These are phyloP conservation scores for Aphaenogaster rudis DNA, from an alignment of 1,140 invertebrate genomes.

Conservation along the genomic window DNA sequence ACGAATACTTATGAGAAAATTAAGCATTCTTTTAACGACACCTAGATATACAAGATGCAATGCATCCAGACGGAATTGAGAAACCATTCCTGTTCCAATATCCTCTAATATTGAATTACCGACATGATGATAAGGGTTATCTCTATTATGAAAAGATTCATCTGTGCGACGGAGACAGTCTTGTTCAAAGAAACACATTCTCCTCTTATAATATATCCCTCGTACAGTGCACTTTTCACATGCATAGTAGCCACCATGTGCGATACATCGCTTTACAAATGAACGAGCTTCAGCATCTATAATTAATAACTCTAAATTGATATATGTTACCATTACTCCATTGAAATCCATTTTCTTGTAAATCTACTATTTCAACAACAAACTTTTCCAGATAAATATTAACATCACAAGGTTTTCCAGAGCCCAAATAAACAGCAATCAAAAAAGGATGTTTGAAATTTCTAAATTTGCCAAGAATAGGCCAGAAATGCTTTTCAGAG, in stretches of 20 bases:
- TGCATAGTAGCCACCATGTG: background rate
- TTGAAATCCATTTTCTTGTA: background rate
- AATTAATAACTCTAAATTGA: background rate
- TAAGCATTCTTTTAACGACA: background rate
- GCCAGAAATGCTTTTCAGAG: background rate
- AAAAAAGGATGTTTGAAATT: background rate
- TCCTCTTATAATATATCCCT: background rate
- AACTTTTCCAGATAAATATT: background rate
- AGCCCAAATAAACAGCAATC: background rate
- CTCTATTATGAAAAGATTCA: background rate
- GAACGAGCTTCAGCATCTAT: background rate
- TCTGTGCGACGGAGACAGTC: background rate
- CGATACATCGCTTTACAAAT: background rate
- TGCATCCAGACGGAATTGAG: background rate
- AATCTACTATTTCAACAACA: background rate
- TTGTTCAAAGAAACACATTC: slow-evolving; percentile 8
- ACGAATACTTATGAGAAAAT: background rate
- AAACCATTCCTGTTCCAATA: background rate
- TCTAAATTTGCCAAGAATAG: slow-evolving; percentile 1
- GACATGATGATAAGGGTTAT: background rate
- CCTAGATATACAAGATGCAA: background rate
- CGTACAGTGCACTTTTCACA: background rate
- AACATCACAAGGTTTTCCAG: background rate
- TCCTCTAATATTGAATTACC: background rate
- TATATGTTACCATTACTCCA: background rate